phyloP scores from a whole-genome alignment of 2,888 invertebrate genomes.

The Erebia ligea region DNA sequence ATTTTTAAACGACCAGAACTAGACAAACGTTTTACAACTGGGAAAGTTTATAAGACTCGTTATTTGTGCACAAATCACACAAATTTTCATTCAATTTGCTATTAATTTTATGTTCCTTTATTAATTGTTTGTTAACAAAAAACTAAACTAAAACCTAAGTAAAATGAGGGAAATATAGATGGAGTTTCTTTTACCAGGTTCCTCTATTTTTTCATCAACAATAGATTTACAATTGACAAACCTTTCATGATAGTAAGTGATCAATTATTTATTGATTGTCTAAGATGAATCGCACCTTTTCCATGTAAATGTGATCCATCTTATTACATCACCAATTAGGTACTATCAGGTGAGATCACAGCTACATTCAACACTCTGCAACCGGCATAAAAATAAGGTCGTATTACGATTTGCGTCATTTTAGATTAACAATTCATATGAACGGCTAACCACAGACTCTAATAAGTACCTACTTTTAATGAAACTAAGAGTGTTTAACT shows the following conservation, averaged over 20 bases:
- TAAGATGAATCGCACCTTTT: background rate
- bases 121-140: too few species aligned
- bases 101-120: too few species aligned
- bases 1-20: background rate
- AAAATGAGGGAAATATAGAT: too few species aligned
- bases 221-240: too few species aligned
- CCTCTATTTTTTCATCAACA: too few species aligned
- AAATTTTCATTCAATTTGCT: too few species aligned
- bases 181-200: too few species aligned
- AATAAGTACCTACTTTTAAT: background rate
- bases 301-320: background rate
- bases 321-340: background rate
- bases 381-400: background rate
- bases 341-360: constrained; percentile 2
- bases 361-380: background rate
- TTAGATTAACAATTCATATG: background rate
- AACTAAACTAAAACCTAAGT: too few species aligned
- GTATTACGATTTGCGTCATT: background rate
- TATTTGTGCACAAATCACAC: too few species aligned
- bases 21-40: too few species aligned
- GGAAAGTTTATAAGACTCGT: too few species aligned
- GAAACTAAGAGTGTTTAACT: background rate
- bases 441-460: background rate
- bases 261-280: background rate
- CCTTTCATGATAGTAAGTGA: too few species aligned